phyloP scores from a whole-genome alignment of 1,140 invertebrate genomes.

The Drosophila baimaii region DNA sequence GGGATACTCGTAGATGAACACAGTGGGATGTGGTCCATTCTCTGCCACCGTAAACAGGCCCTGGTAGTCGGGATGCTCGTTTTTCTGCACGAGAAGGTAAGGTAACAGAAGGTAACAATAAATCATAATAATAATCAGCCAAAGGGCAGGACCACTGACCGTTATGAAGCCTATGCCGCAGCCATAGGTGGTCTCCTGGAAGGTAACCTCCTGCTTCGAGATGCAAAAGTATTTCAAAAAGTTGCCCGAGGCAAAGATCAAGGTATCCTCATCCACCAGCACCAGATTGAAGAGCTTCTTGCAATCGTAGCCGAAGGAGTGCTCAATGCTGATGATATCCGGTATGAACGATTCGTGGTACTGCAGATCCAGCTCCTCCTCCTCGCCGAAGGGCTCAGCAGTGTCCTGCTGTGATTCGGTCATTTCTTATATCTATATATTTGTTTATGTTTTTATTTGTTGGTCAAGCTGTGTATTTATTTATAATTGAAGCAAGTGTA shows the following conservation, averaged over 20 bases:
- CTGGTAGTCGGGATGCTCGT: constrained; percentile 87
- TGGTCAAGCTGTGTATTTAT: constrained; percentile 18
- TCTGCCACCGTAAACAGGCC: constrained; percentile 93
- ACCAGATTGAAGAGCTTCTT: constrained; percentile 91
- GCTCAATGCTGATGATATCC: constrained; percentile 70
- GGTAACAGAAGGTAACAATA: too few species aligned
- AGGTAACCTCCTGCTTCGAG: constrained; percentile 87
- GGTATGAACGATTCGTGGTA: constrained; percentile 48
- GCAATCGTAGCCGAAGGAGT: constrained; percentile 95
- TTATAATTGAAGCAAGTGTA: constrained; percentile 58
- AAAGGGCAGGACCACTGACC: constrained; percentile 84
- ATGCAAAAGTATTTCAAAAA: constrained; percentile 91
- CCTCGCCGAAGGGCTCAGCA: constrained; percentile 39
- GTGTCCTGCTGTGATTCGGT: constrained; percentile 31
- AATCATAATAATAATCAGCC: too few species aligned
- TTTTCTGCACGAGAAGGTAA: too few species aligned
- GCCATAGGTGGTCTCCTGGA: constrained; percentile 89
- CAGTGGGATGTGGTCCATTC: constrained; percentile 91
- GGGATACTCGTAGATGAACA: constrained; percentile 94
- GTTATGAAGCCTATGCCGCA: constrained; percentile 91
- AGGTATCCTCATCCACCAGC: constrained; percentile 88
- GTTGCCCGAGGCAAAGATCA: constrained; percentile 92
- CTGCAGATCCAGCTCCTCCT: constrained; percentile 44
- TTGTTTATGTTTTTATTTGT: constrained; percentile 11
- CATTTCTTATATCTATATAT: constrained; percentile 53